Percentiles rank a stretch among this genome's conserved stretches.
Conservation (phyloP, 2,113 vertebrate genomes). For the Loxodonta africana region DNA sequence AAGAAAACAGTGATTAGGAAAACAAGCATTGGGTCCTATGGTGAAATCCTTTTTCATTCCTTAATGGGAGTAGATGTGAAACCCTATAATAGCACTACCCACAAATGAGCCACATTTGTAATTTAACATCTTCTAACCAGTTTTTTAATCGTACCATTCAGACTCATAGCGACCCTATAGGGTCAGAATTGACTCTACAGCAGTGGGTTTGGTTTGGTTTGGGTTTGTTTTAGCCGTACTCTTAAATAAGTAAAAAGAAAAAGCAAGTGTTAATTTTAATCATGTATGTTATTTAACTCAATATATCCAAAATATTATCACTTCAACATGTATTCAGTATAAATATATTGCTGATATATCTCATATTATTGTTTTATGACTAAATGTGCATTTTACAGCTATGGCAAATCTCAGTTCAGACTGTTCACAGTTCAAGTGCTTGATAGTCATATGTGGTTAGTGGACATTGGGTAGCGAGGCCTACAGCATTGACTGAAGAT, state of each 20-base stretch:
- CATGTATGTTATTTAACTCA: neutral
- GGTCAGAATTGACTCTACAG: no score
- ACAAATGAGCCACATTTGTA: neutral
- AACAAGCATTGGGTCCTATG: neutral
- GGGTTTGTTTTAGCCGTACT: neutral
- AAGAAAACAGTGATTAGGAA: neutral
- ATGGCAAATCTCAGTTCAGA: neutral
- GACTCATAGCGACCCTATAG: no score
- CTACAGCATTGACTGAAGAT: neutral
- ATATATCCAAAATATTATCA: neutral
- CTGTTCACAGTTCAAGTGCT: neutral
- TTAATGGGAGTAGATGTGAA: neutral
- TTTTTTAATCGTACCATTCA: no score
- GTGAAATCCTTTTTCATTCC: neutral
- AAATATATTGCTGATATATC: neutral
- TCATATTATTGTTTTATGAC: neutral
- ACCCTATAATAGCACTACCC: neutral
- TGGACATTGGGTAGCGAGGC: neutral
- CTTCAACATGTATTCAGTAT: neutral
- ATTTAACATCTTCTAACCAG: neutral
- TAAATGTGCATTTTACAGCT: neutral
- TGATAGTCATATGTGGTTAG: neutral
- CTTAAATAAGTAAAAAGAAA: neutral
- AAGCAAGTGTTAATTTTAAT: neutral
- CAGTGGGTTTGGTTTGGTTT: no score